Evolutionary conservation across 1,140 invertebrate genomes (phyloP).

Genomic region (Diorhabda sublineata): DNA sequence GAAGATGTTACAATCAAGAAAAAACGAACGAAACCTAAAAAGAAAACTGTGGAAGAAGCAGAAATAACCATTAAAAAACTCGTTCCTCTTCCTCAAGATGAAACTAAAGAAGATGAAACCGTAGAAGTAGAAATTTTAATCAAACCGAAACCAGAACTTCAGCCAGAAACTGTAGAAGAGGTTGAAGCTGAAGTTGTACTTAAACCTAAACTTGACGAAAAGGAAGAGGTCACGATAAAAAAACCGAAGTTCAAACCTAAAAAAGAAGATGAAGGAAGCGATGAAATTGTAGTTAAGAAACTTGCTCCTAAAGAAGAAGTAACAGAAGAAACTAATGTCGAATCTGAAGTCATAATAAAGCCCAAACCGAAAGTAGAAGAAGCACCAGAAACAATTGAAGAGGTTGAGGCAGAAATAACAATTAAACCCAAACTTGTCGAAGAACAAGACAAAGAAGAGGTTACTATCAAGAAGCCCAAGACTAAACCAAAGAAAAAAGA

Average conservation of each 20-base stretch:
- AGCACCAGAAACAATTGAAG: slow-evolving; percentile 33
- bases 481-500: slow-evolving; percentile 9
- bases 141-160: slow-evolving; percentile 22
- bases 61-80: slow-evolving; percentile 59
- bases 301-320: slow-evolving; percentile 35
- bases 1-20: slow-evolving; percentile 28
- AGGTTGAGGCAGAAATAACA: slow-evolving; percentile 31
- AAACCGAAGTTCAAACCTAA: slow-evolving; percentile 29
- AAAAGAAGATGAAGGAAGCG: slow-evolving; percentile 12
- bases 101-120: slow-evolving; percentile 44
- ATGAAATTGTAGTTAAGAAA: slow-evolving; percentile 14
- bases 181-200: slow-evolving; percentile 18
- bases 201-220: neutral
- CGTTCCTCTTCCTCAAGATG: slow-evolving; percentile 33
- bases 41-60: slow-evolving; percentile 22
- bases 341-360: slow-evolving; percentile 25
- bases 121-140: slow-evolving; percentile 15
- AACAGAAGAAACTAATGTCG: slow-evolving; percentile 25
- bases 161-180: slow-evolving; percentile 20
- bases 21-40: slow-evolving; percentile 12
- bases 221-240: slow-evolving; percentile 35
- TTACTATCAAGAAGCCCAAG: slow-evolving; percentile 24
- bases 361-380: slow-evolving; percentile 21
- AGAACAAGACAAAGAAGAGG: slow-evolving; percentile 22
- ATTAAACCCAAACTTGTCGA: slow-evolving; percentile 22